Conservation (phyloP, 1,140 invertebrate genomes). For the Conopomorpha cramerella region DNA sequence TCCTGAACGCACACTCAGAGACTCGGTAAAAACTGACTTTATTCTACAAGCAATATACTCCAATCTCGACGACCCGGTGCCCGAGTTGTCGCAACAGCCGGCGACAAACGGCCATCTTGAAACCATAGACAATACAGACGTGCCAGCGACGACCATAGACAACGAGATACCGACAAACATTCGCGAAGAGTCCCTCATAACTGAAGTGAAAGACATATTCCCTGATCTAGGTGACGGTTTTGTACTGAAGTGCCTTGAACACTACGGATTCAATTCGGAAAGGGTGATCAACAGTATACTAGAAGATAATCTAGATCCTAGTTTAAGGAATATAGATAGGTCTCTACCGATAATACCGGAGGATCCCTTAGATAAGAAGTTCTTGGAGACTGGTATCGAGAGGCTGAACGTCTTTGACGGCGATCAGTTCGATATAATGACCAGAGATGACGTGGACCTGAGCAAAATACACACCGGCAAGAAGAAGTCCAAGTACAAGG, state of each 20-base stretch:
- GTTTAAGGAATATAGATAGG: constrained; percentile 33
- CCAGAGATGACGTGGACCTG: constrained; percentile 63
- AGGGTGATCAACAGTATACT: constrained; percentile 80
- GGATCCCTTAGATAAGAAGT: constrained; percentile 60
- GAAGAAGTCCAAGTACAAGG: constrained; percentile 66
- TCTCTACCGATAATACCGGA: constrained; percentile 52
- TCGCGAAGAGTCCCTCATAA: constrained; percentile 65
- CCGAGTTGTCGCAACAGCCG: constrained; percentile 14
- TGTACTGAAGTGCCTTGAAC: constrained; percentile 72
- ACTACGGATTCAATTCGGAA: constrained; percentile 74
- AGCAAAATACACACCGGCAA: constrained; percentile 70
- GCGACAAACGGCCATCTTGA: constrained; percentile 27
- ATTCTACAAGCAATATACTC: constrained; percentile 58
- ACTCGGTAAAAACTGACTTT: constrained; percentile 64
- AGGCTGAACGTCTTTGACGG: constrained; percentile 74
- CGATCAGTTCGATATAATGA: constrained; percentile 79
- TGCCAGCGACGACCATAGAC: constrained; percentile 32
- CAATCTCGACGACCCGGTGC: constrained; percentile 31
- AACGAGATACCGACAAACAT: constrained; percentile 48
- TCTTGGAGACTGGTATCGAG: constrained; percentile 58
- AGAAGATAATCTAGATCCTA: constrained; percentile 65
- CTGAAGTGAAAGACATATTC: constrained; percentile 78
- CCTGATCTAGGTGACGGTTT: constrained; percentile 77
- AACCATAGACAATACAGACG: constrained; percentile 24
- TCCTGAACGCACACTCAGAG: constrained; percentile 48